These are phyloP conservation scores for Limnephilus marmoratus DNA, from an alignment of 2,888 invertebrate species.

Conservation along the genomic window DNA sequence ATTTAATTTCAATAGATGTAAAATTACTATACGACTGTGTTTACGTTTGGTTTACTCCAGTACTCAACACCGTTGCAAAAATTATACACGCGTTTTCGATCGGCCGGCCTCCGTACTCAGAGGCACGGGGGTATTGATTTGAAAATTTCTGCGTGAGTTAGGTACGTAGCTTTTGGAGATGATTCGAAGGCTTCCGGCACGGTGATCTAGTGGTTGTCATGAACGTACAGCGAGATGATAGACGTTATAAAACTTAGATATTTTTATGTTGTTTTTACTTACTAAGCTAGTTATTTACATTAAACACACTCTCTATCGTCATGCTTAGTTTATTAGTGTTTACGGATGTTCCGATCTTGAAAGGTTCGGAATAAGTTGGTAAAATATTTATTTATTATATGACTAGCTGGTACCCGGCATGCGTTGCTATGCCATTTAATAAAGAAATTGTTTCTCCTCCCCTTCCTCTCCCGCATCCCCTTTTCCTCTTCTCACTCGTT, in stretches of 20 bases:
- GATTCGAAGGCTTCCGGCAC: not conserved
- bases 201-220: not conserved
- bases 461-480: no score
- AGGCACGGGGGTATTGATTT: not conserved
- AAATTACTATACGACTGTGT: conserved; percentile 8
- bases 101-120: not conserved
- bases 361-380: not conserved
- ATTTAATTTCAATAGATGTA: conserved; percentile 44
- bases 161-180: not conserved
- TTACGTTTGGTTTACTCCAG: not conserved
- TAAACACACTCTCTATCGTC: not conserved
- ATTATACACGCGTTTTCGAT: not conserved
- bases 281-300: not conserved
- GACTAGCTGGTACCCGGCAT: no score
- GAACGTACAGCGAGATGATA: not conserved
- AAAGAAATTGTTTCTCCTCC: no score
- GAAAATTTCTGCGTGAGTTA: not conserved
- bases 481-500: no score
- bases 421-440: no score
- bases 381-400: not conserved
- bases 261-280: not conserved
- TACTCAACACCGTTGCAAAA: not conserved
- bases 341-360: no score
- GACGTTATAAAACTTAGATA: no score
- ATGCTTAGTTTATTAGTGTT: not conserved